These are phyloP conservation scores for Ephydatia muelleri DNA, from an alignment of 37 sponge, comb jelly and placozoan species.

Conservation along the genomic window DNA sequence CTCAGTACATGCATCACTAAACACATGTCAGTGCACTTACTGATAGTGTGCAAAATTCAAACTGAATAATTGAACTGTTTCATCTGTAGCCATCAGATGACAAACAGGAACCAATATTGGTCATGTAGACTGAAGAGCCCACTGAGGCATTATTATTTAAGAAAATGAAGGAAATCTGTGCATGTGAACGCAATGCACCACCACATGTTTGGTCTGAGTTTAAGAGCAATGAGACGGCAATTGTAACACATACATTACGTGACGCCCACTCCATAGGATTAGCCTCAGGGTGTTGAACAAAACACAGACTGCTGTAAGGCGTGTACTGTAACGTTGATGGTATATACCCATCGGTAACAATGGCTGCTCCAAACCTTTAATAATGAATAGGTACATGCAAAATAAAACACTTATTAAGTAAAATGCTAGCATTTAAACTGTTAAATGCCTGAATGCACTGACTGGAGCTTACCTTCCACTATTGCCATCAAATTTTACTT, in stretches of 20 bases:
- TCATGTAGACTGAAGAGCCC: conserved; percentile 34
- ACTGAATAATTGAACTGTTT: neutral
- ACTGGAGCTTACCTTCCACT: conserved; percentile 25
- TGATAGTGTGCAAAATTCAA: conserved; percentile 32
- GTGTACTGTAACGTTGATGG: neutral
- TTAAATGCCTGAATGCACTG: no score
- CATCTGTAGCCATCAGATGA: neutral
- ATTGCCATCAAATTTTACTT: conserved; percentile 6
- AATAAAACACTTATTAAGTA: no score
- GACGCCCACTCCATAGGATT: neutral
- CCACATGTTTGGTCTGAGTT: neutral
- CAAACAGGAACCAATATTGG: conserved; percentile 34
- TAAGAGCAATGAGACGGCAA: no score
- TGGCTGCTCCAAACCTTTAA: neutral
- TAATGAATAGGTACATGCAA: neutral
- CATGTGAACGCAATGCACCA: neutral
- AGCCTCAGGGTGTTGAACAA: neutral
- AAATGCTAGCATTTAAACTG: no score
- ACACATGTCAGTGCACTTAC: neutral
- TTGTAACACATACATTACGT: neutral
- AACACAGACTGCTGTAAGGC: neutral
- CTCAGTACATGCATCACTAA: neutral
- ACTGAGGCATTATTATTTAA: conserved; percentile 32
- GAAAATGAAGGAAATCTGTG: conserved; percentile 35
- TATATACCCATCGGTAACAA: neutral